Conservation (phyloP, 2,888 invertebrate species). For the Latheticus oryzae region DNA sequence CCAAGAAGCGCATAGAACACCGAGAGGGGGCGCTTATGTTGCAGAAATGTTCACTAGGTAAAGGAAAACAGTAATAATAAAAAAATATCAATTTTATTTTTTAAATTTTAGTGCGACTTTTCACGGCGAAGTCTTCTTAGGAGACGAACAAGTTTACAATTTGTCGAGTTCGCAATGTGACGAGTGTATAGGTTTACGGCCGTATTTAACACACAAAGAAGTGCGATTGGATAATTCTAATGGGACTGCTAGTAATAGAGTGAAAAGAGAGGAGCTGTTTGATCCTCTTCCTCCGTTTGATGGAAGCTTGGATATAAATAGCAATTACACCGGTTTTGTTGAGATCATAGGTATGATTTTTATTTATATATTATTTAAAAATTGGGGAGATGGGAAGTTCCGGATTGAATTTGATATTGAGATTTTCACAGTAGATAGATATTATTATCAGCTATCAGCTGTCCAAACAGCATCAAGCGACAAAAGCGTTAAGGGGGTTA, state of each 20-base stretch:
- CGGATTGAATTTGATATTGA: no score
- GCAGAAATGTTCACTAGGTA: constrained; percentile 86
- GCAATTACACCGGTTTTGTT: constrained; percentile 88
- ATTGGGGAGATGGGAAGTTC: no score
- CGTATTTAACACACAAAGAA: constrained; percentile 61
- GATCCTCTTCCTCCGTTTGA: constrained; percentile 71
- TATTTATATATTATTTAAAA: no score
- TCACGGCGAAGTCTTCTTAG: constrained; percentile 78
- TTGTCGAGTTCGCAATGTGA: constrained; percentile 63
- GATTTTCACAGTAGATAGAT: no score
- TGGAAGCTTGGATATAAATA: constrained; percentile 78
- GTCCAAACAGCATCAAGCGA: no score
- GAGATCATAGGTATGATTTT: constrained; percentile 79
- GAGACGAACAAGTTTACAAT: constrained; percentile 71
- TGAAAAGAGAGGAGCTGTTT: constrained; percentile 57
- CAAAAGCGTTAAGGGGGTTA: no score
- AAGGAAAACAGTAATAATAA: no score
- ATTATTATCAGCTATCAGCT: no score
- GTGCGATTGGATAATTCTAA: constrained; percentile 50
- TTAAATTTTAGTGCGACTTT: constrained; percentile 71
- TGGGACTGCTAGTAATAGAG: constrained; percentile 53
- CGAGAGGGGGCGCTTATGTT: constrained; percentile 82
- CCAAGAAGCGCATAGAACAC: constrained; percentile 76
- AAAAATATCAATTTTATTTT: constrained; percentile 2
- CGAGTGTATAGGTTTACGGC: constrained; percentile 68